Base-by-base conservation (phyloP, 2,113 vertebrate genomes). In the Takifugu flavidus region DNA sequence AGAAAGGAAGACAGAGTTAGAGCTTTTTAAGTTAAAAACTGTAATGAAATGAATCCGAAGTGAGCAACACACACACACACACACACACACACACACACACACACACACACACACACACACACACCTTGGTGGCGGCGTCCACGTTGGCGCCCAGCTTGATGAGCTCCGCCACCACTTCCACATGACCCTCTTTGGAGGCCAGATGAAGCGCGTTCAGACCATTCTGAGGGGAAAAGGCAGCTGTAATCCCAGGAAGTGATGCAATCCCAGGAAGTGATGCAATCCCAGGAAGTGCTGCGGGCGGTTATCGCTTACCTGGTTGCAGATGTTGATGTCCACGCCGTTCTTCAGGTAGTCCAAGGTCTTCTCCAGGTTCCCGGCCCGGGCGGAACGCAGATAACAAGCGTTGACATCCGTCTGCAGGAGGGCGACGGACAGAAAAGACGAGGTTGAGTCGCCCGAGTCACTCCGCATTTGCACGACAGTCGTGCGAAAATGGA, bases 261-360 rank as follows among this genome's bases (percentile, higher is more conserved):
- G 34, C 34, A 20, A 39, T 39, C 8, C 34, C 34, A 39, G 7
- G 11, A 11, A 2, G 34, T 10, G 7, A 6, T 39, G 34, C 34
- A 20, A 39, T 39, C 8, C 34, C 34, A 39, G 7, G 11, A 11
- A 2, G 34, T 10, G 7, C 34, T 39, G 34, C 34, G 11, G 34
- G 34, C 2, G 34, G 11, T 6, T 10, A 39, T 2, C 2, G 34
- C 1, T 72, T 62, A 98, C 97, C 94, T 98, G 97, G 83, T 98
- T 99, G 88, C 95, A 98, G 82, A 98, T 96, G 67, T 99, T 99
- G 89, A 99, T 96, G 84, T 99, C 97, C 31, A 98, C 95, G 70
- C 97, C 97, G 82, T 91, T 95, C 90, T 98, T 98, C 80, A 99
- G 90, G 85, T 97, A 99, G 84, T 99, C 97, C 2, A 99, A 92